A percentile compares a stretch with the other conserved stretches of the same genome.
Conservation (phyloP, 2,888 invertebrate genomes). For the Emmelina monodactyla region DNA sequence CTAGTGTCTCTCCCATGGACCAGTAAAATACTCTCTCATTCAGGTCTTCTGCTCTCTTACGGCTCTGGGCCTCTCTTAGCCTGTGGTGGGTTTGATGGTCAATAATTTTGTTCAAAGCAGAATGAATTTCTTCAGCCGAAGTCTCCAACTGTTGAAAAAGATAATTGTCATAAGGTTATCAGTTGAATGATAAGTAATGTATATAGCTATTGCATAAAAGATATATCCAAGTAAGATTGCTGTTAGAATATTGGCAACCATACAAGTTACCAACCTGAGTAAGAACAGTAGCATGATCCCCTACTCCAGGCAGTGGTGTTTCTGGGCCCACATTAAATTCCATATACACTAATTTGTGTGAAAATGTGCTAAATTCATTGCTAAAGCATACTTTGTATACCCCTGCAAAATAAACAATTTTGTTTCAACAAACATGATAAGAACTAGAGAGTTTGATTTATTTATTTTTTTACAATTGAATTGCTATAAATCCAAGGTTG, state of each 20-base stretch:
- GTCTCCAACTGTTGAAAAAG: slow-evolving; percentile 82
- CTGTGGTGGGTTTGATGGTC: slow-evolving; percentile 98
- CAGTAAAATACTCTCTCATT: slow-evolving; percentile 94
- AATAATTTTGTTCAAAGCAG: slow-evolving; percentile 84
- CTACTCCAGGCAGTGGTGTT: slow-evolving; percentile 81
- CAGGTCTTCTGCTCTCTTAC: slow-evolving; percentile 95
- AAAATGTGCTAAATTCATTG: slow-evolving; percentile 99
- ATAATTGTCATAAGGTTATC: not conserved
- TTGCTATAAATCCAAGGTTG: no score
- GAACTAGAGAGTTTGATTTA: slow-evolving; percentile 1
- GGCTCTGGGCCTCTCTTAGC: slow-evolving; percentile 91
- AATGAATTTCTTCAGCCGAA: slow-evolving; percentile 89
- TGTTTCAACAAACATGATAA: no score
- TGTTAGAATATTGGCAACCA: no score
- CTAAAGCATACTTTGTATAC: slow-evolving; percentile 93
- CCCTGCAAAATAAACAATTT: slow-evolving; percentile 65
- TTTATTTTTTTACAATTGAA: not conserved
- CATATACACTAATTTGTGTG: slow-evolving; percentile 98
- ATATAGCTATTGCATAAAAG: no score
- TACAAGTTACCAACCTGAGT: slow-evolving; percentile 78
- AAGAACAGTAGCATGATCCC: slow-evolving; percentile 90
- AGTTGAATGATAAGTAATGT: not conserved
- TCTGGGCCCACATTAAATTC: slow-evolving; percentile 97
- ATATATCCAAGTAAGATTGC: no score
- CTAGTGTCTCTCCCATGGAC: slow-evolving; percentile 88